phyloP scores from a whole-genome alignment of 2,888 invertebrate genomes.

The Scaeva pyrastri region DNA sequence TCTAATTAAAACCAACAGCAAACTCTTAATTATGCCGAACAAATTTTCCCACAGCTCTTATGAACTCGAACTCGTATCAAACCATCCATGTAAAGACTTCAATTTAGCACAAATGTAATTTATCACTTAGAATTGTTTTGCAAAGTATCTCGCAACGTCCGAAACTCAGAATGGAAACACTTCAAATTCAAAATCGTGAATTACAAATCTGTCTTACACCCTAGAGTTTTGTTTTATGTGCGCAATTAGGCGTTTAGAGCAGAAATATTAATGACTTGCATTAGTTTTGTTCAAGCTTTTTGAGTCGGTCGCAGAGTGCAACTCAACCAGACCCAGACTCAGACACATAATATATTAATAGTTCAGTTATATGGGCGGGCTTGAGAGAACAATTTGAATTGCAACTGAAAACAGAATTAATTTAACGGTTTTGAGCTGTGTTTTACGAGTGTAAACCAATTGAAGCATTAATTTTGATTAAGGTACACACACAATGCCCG shows the following conservation, averaged over 20 bases:
- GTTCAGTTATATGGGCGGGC: conserved; percentile 11
- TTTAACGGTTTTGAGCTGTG: conserved; percentile 44
- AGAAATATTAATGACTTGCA: conserved; percentile 59
- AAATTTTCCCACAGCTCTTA: conserved; percentile 55
- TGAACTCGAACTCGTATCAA: conserved; percentile 4
- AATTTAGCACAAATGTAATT: conserved; percentile 42
- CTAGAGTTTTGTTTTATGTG: conserved; percentile 6
- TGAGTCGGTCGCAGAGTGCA: not conserved
- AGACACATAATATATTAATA: not conserved
- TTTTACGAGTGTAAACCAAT: conserved; percentile 26
- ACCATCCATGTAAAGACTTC: conserved; percentile 53
- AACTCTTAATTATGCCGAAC: not conserved
- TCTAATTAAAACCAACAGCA: conserved; percentile 48
- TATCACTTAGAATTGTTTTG: conserved; percentile 49
- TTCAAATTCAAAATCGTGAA: not conserved
- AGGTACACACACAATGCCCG: not conserved
- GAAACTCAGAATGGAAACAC: conserved; percentile 28
- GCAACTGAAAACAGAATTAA: conserved; percentile 55
- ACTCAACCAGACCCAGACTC: not conserved
- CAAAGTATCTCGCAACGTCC: conserved; percentile 23
- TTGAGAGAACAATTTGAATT: conserved; percentile 9
- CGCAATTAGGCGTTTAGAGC: conserved; percentile 42
- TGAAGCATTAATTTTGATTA: conserved; percentile 57
- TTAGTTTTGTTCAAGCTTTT: conserved; percentile 32
- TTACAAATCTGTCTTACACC: conserved; percentile 44